phyloP scores from a whole-genome alignment of 2,888 invertebrate species.

The Eupithecia dodoneata region DNA sequence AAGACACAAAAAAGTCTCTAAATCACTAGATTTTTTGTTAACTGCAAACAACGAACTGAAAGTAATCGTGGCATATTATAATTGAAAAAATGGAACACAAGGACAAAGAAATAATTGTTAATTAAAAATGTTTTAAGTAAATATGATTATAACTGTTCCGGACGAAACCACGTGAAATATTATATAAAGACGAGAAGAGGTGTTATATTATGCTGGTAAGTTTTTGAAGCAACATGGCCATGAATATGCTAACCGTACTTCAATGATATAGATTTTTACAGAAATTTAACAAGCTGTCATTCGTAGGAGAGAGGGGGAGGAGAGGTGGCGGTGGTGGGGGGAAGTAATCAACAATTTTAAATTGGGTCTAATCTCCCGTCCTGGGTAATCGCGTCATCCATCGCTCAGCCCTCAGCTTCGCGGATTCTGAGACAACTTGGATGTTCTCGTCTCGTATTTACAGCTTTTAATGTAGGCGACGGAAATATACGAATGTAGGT shows the following conservation, averaged over 20 bases:
- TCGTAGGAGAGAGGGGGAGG: conserved; percentile 45
- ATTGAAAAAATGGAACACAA: too few species aligned
- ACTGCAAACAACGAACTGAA: too few species aligned
- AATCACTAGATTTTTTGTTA: too few species aligned
- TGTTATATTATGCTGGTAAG: too few species aligned
- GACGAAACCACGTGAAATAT: too few species aligned
- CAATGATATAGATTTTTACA: conserved; percentile 59
- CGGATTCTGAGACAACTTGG: conserved; percentile 13
- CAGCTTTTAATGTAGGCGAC: conserved; percentile 8
- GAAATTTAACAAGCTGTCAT: conserved; percentile 75
- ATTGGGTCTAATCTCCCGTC: conserved; percentile 77
- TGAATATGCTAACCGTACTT: conserved; percentile 46
- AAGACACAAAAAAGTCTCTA: too few species aligned
- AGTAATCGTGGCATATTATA: too few species aligned
- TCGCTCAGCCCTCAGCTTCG: conserved; percentile 63
- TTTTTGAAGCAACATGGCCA: background rate
- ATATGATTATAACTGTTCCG: too few species aligned
- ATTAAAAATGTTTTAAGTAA: too few species aligned
- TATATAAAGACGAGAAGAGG: too few species aligned
- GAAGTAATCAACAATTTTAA: conserved; percentile 83
- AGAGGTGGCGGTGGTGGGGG: conserved; percentile 56
- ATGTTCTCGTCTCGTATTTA: conserved; percentile 3
- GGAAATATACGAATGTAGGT: background rate
- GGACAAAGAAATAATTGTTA: too few species aligned
- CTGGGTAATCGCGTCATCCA: conserved; percentile 72